Evolutionary conservation across 2,797 vertebrate genomes (phyloP), one percentile per base, ranked within the genome.

Genomic region (Leptodactylus fallax): DNA sequence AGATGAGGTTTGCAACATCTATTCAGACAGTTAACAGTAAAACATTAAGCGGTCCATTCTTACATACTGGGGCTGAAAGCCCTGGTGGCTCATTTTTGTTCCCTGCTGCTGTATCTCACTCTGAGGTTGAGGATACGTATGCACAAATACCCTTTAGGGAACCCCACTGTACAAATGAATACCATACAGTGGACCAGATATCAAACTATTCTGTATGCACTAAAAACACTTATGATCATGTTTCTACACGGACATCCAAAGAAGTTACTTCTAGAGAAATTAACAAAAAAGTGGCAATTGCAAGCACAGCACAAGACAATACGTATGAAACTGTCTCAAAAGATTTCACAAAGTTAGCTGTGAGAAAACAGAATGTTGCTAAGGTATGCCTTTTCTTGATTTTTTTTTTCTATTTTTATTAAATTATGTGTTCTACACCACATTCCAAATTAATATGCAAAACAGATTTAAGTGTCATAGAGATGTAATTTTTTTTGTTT

Each of bases 301-400:
- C 56, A 51, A 89, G 23, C 16, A 8, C 63, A 60, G 55, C 67
- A 67, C 71, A 89, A 45, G 36, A 90, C 1, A 89, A 92, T 69
- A 81, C 82, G 19, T 91, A 91, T 0, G 90, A 93, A 61, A 88
- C 90, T 8, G 88, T 92, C 7, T 61, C 90, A 49, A 88, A 67
- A 4, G 72, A 63, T 23, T 63, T 76, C 17, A 79, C 79, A 61
- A 91, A 84, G 83, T 85, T 47, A 13, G 11, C 47, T 25, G 80
- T 87, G 36, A 36, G 81, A 0, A 85, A 89, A 58, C 85, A 76
- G 53, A 81, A 58, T 60, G 76, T 51, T 7, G 81, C 92, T 49
- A 97, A 97, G 96, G 97, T 97, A 47, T 87, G 72, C 55, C 3
- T 55, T 10, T 55, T 36, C 12, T 55, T 85, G 2, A 21, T 9